These are phyloP conservation scores for Parascotia fuliginaria DNA, from an alignment of 2,888 invertebrate species.

Conservation along the genomic window DNA sequence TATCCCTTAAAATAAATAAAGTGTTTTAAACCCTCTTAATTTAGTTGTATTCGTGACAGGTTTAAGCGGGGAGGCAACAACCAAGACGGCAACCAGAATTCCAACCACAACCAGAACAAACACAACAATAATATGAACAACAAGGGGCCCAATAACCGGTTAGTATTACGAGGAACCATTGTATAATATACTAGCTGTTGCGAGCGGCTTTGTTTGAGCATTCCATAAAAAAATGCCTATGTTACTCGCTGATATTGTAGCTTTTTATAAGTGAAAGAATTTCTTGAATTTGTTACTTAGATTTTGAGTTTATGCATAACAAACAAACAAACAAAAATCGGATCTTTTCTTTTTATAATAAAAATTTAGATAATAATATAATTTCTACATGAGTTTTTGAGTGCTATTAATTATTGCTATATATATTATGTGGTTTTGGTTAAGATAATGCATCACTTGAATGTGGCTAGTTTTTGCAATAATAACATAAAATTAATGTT, in stretches of 20 bases:
- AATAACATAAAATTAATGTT: no score
- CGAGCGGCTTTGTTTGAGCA: no score
- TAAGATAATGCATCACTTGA: neutral
- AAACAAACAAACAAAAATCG: no score
- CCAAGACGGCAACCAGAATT: constrained; percentile 65
- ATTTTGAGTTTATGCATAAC: no score
- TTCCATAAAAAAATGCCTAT: no score
- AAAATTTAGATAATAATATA: no score
- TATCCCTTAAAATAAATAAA: no score
- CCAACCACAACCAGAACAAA: constrained; percentile 59
- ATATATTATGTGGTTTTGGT: neutral
- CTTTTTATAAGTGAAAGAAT: no score
- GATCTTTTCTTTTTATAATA: no score
- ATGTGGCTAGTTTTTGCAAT: neutral
- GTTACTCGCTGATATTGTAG: no score
- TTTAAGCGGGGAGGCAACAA: constrained; percentile 75
- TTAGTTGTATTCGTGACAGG: constrained; percentile 43
- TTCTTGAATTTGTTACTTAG: no score
- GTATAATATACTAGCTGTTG: neutral
- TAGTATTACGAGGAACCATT: constrained; percentile 18
- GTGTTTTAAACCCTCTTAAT: constrained; percentile 6
- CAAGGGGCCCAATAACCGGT: constrained; percentile 77
- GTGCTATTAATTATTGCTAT: neutral
- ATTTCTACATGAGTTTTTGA: no score
- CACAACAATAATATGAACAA: constrained; percentile 70